A percentile compares a stretch with the other conserved stretches of the same genome.
phyloP scores from a whole-genome alignment of 2,888 invertebrate species.

The Lutraria lutraria region DNA sequence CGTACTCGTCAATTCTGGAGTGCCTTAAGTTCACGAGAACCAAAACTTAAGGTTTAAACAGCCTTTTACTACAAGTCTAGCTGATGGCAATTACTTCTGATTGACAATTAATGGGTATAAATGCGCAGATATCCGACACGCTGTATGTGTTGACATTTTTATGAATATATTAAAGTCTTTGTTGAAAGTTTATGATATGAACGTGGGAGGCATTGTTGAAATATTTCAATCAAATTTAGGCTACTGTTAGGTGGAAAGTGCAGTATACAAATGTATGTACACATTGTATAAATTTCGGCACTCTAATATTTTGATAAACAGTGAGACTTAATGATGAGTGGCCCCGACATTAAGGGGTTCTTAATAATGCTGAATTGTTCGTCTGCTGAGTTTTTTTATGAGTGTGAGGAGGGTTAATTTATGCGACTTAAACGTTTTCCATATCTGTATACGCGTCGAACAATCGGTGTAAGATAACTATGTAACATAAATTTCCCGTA shows the following conservation, averaged over 20 bases:
- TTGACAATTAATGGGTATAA: slow-evolving; percentile 5
- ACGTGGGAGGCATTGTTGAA: background rate
- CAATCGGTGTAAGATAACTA: too few relatives aligned
- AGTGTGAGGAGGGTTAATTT: too few relatives aligned
- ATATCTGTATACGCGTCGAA: too few relatives aligned
- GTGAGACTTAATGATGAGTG: background rate
- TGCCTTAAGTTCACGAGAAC: too few relatives aligned
- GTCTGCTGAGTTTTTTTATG: too few relatives aligned
- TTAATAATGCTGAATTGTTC: too few relatives aligned
- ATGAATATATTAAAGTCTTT: slow-evolving; percentile 20
- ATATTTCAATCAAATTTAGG: background rate
- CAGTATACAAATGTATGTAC: background rate
- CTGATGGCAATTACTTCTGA: background rate
- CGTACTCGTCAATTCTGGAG: too few relatives aligned
- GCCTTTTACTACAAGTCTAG: background rate
- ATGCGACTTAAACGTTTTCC: too few relatives aligned
- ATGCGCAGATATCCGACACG: background rate
- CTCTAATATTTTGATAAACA: background rate
- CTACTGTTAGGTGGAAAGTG: background rate
- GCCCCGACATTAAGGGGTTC: too few relatives aligned
- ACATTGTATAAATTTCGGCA: background rate
- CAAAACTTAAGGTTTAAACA: too few relatives aligned
- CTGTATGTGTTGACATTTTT: background rate
- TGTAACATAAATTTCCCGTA: too few relatives aligned
- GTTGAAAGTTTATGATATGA: slow-evolving; percentile 1